A percentile compares a stretch with the other conserved stretches of the same genome.
phyloP scores from a whole-genome alignment of 2,797 vertebrate genomes.

The Rhinogobio ventralis region DNA sequence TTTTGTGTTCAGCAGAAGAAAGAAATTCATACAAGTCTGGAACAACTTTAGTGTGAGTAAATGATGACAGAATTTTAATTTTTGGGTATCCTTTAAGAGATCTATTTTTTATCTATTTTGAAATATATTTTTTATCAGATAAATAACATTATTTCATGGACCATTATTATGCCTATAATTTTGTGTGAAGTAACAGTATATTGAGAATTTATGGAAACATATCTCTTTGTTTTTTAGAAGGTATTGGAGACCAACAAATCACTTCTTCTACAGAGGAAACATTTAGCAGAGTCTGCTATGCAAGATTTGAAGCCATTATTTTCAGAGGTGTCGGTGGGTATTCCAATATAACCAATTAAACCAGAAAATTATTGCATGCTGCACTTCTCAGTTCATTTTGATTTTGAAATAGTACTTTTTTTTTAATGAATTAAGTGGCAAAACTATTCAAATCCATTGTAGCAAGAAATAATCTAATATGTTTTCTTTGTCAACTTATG shows the following conservation, averaged over 20 bases:
- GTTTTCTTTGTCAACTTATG: neutral
- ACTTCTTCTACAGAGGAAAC: constrained; percentile 70
- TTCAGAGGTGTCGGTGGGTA: constrained; percentile 72
- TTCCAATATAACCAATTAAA: neutral
- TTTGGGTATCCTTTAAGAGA: neutral
- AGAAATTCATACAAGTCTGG: too few relatives aligned
- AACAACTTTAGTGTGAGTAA: too few relatives aligned
- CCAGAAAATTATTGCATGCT: neutral
- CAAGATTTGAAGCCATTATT: constrained; percentile 74
- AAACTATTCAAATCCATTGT: neutral
- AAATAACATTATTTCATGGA: neutral
- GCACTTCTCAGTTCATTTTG: neutral
- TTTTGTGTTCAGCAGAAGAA: too few relatives aligned
- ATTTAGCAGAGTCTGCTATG: constrained; percentile 70
- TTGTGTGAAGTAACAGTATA: neutral
- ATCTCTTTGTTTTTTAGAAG: constrained; percentile 62
- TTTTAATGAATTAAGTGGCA: neutral
- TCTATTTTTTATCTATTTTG: too few relatives aligned
- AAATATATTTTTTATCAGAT: neutral
- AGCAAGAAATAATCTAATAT: neutral
- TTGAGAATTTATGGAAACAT: neutral
- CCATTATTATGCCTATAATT: neutral
- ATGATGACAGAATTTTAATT: too few relatives aligned
- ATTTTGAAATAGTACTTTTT: neutral
- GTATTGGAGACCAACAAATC: constrained; percentile 68